Percentiles rank a stretch among this genome's conserved stretches.
phyloP scores from a whole-genome alignment of 92 coral and sea anemone genomes.

The Epizoanthus illoricatus region DNA sequence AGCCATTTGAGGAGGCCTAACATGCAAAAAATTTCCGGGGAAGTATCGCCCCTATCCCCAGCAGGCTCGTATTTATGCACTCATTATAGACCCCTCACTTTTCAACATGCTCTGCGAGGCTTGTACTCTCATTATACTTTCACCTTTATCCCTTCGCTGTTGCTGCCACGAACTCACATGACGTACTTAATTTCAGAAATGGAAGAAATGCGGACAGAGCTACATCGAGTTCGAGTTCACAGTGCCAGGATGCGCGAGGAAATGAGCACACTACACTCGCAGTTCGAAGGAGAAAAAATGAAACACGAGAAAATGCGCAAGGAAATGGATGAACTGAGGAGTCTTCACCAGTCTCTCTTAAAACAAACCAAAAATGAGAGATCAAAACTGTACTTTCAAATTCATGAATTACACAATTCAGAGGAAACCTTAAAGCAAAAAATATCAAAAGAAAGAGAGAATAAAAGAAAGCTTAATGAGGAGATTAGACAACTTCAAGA shows the following conservation, averaged over 20 bases:
- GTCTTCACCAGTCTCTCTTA: constrained; percentile 58
- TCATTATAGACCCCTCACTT: neutral
- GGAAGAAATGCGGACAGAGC: constrained; percentile 71
- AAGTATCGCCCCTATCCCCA: too few relatives aligned
- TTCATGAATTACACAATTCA: constrained; percentile 40
- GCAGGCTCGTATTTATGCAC: too few relatives aligned
- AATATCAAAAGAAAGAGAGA: constrained; percentile 17
- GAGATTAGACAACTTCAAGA: constrained; percentile 1
- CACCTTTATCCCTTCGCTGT: neutral
- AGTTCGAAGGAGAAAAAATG: constrained; percentile 50
- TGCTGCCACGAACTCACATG: neutral
- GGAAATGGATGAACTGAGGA: constrained; percentile 73
- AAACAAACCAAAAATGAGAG: constrained; percentile 54
- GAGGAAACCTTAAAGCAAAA: constrained; percentile 3
- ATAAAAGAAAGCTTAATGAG: constrained; percentile 12
- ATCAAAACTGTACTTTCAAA: constrained; percentile 14
- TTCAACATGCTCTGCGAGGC: neutral
- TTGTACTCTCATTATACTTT: too few relatives aligned
- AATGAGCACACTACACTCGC: constrained; percentile 4
- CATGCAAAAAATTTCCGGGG: too few relatives aligned
- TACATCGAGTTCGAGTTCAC: constrained; percentile 53
- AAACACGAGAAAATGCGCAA: constrained; percentile 52
- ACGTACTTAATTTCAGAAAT: constrained; percentile 46
- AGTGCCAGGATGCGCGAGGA: constrained; percentile 62
- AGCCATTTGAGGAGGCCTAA: too few relatives aligned